Evolutionary conservation across 2,888 invertebrate genomes (phyloP).

Genomic region (Cheilosia variabilis): DNA sequence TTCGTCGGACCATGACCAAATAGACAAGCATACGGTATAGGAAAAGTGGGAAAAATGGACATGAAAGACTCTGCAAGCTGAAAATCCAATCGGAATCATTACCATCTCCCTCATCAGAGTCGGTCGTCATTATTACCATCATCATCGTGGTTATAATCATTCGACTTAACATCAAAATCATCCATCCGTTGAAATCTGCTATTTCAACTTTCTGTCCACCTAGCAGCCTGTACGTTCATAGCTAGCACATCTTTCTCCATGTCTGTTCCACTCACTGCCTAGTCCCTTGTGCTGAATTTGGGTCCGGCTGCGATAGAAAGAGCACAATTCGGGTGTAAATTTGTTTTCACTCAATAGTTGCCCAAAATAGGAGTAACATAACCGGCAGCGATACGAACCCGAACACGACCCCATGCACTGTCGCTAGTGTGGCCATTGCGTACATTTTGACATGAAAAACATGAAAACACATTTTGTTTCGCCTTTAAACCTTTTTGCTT

Average conservation of each 20-base stretch:
- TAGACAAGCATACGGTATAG: slow-evolving; percentile 39
- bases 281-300: not conserved
- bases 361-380: slow-evolving; percentile 19
- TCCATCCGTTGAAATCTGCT: slow-evolving; percentile 60
- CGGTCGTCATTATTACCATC: slow-evolving; percentile 21
- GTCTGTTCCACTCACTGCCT: slow-evolving; percentile 1
- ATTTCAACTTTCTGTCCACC: slow-evolving; percentile 56
- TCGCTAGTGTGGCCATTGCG: slow-evolving; percentile 41
- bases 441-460: not conserved
- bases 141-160: slow-evolving; percentile 58
- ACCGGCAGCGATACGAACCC: not conserved
- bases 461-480: too few species aligned
- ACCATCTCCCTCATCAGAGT: slow-evolving; percentile 43
- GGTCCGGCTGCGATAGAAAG: not conserved
- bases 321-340: slow-evolving; percentile 31
- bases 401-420: slow-evolving; percentile 6
- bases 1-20: slow-evolving; percentile 66
- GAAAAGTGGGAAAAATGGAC: slow-evolving; percentile 11
- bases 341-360: slow-evolving; percentile 47
- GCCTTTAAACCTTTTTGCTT: too few species aligned
- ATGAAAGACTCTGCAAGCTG: slow-evolving; percentile 21
- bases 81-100: slow-evolving; percentile 57
- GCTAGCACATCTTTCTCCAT: not conserved
- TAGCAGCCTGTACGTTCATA: not conserved
- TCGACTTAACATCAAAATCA: slow-evolving; percentile 61